Conservation (phyloP, 1,140 invertebrate genomes). For the Trichoplusia ni region DNA sequence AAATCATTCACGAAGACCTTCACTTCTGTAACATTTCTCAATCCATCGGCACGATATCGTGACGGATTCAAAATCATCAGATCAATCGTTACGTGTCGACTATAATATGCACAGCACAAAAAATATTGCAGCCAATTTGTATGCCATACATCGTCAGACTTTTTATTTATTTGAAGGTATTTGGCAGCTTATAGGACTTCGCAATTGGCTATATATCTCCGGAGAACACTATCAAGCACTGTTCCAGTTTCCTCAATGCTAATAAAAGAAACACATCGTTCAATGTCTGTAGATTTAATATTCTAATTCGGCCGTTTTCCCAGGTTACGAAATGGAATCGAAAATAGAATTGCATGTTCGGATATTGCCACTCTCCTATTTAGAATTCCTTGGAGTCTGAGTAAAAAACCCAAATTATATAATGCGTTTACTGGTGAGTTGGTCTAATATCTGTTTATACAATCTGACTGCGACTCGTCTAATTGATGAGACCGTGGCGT, state of each 20-base stretch:
- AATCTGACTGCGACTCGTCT: constrained; percentile 56
- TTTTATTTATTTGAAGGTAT: constrained; percentile 7
- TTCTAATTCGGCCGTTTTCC: constrained; percentile 12
- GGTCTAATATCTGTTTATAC: constrained; percentile 52
- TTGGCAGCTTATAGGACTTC: constrained; percentile 12
- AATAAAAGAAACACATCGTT: constrained; percentile 15
- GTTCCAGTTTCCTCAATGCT: constrained; percentile 2
- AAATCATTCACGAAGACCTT: constrained; percentile 5
- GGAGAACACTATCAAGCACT: neutral
- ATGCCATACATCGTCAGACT: neutral
- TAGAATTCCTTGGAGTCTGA: constrained; percentile 23
- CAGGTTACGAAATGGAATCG: constrained; percentile 17
- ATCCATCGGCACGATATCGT: constrained; percentile 18
- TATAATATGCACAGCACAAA: constrained; percentile 6
- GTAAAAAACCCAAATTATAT: constrained; percentile 32
- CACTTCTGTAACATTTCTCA: constrained; percentile 6
- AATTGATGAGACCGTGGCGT: constrained; percentile 58
- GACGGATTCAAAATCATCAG: constrained; percentile 5
- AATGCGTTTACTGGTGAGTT: constrained; percentile 40
- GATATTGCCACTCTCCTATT: constrained; percentile 13
- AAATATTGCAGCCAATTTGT: constrained; percentile 7
- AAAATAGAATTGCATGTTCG: constrained; percentile 16
- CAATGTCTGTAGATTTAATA: neutral
- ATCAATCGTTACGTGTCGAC: constrained; percentile 8
- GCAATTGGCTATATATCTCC: constrained; percentile 4